Conservation (phyloP, 2,888 invertebrate genomes). For the Drosophila emarginata region DNA sequence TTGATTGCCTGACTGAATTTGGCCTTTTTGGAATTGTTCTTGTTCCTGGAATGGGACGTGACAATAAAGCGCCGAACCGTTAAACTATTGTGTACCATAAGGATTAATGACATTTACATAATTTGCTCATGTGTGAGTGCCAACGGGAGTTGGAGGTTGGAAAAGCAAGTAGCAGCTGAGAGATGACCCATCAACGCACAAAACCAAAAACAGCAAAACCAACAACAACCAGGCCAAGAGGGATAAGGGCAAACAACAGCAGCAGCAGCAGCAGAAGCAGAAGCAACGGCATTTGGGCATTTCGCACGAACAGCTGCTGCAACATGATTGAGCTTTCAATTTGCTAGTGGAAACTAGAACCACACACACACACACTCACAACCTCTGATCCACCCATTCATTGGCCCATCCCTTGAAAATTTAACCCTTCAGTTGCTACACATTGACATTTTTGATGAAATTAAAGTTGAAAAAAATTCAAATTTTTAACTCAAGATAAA, state of each 20-base stretch:
- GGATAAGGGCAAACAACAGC: slow-evolving; percentile 44
- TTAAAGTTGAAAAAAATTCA: not conserved
- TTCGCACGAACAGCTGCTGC: slow-evolving; percentile 74
- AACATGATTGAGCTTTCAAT: slow-evolving; percentile 79
- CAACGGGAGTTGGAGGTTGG: slow-evolving; percentile 17
- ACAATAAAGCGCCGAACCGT: slow-evolving; percentile 77
- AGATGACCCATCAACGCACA: slow-evolving; percentile 18
- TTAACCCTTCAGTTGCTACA: not conserved
- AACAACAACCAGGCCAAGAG: not conserved
- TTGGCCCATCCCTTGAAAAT: not conserved
- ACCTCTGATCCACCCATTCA: not conserved
- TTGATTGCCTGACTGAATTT: slow-evolving; percentile 27
- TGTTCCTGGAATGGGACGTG: slow-evolving; percentile 64
- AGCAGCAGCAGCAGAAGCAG: slow-evolving; percentile 29
- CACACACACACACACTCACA: not conserved
- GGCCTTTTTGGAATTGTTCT: slow-evolving; percentile 35
- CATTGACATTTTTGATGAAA: not conserved
- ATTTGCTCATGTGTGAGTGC: slow-evolving; percentile 57
- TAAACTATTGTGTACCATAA: slow-evolving; percentile 78
- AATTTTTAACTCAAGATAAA: not conserved
- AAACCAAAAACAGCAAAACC: slow-evolving; percentile 6
- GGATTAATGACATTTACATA: slow-evolving; percentile 80
- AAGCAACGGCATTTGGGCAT: slow-evolving; percentile 53
- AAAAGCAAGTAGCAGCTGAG: not conserved
- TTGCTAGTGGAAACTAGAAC: slow-evolving; percentile 49